Evolutionary conservation across 2,888 invertebrate genomes (phyloP).

Genomic region (Pyralis farinalis): DNA sequence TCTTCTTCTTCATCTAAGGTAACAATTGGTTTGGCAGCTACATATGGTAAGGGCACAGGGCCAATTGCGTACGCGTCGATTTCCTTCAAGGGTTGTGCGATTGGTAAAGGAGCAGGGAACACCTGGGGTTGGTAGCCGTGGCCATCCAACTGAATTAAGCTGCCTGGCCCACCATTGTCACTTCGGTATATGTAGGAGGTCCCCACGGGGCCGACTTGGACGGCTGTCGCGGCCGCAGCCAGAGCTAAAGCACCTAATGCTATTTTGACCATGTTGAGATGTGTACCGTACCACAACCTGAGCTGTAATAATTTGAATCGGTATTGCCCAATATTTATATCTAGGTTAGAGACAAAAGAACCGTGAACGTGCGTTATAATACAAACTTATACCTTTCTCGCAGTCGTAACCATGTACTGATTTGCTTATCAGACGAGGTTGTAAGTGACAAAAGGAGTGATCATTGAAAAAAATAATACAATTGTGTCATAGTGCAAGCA

Average conservation of each 20-base stretch:
- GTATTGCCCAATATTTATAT: slow-evolving; percentile 77
- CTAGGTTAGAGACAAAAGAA: slow-evolving; percentile 57
- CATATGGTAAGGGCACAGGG: slow-evolving; percentile 57
- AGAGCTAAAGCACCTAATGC: slow-evolving; percentile 45
- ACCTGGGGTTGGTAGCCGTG: slow-evolving; percentile 51
- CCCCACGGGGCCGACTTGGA: slow-evolving; percentile 70
- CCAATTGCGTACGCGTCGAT: slow-evolving; percentile 51
- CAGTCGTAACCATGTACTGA: slow-evolving; percentile 65
- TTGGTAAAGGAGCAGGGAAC: slow-evolving; percentile 45
- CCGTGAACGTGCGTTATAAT: slow-evolving; percentile 49
- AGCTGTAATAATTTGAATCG: slow-evolving; percentile 66
- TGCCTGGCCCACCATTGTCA: slow-evolving; percentile 70
- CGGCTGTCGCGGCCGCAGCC: slow-evolving; percentile 43
- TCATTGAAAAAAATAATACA: slow-evolving; percentile 53
- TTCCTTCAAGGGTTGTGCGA: slow-evolving; percentile 43
- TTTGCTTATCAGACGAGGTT: slow-evolving; percentile 73
- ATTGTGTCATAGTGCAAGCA: slow-evolving; percentile 50
- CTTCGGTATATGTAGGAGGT: slow-evolving; percentile 78
- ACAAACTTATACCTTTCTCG: slow-evolving; percentile 51
- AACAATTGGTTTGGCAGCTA: slow-evolving; percentile 52
- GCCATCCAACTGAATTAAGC: slow-evolving; percentile 61
- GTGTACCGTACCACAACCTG: slow-evolving; percentile 49
- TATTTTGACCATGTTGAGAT: slow-evolving; percentile 59
- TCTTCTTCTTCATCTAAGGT: slow-evolving; percentile 53
- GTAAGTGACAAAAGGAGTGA: slow-evolving; percentile 66